Evolutionary conservation across 92 coral and sea anemone species (phyloP).

Genomic region (Nematostella vectensis): DNA sequence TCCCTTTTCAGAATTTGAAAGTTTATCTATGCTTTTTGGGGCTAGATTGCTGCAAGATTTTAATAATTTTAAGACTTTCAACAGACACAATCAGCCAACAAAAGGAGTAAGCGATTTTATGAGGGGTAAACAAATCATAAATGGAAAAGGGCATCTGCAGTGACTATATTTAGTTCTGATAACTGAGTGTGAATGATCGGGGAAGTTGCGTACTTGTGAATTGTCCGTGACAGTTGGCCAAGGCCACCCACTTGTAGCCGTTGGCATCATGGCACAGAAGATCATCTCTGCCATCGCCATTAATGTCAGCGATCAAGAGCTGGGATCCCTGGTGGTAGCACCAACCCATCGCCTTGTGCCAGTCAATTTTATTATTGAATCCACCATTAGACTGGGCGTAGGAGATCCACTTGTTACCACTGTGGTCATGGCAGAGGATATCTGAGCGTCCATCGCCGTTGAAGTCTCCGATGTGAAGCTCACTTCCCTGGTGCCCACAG

Average conservation of each 20-base stretch:
- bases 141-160: no score
- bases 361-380: background rate
- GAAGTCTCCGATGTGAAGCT: background rate
- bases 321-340: background rate
- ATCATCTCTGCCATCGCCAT: background rate
- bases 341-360: background rate
- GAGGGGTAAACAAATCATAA: no score
- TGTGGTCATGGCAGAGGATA: background rate
- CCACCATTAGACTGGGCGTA: background rate
- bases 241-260: conserved; percentile 6
- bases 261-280: conserved; percentile 7
- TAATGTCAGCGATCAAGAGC: background rate
- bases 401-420: background rate
- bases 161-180: no score
- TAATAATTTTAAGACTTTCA: no score
- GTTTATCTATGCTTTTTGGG: no score
- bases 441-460: background rate
- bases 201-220: background rate
- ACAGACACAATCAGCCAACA: no score
- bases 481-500: background rate
- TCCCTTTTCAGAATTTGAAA: no score
- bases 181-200: no score
- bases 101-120: no score
- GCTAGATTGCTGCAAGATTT: no score
- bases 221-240: conserved; percentile 1